Base-by-base conservation (phyloP, 2,888 invertebrate genomes). In the Micropterix aruncella region DNA sequence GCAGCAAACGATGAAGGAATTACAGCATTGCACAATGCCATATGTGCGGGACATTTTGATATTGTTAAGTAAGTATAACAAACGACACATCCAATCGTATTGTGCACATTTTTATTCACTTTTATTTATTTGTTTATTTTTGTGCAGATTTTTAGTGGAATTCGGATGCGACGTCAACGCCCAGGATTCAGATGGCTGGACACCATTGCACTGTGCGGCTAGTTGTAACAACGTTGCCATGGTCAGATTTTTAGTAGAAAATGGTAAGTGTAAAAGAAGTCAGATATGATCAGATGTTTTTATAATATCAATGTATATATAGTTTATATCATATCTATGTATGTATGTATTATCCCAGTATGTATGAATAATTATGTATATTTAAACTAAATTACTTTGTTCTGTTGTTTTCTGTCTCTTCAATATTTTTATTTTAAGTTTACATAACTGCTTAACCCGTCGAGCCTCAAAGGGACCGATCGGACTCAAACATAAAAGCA, bases 101-200 rank as follows among this genome's bases (percentile, higher is more conserved):
- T 15, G n/a, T 38, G 39, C n/a, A 38, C n/a, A 38, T 38, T 38
- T 38, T 38, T 5, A n/a, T n/a, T n/a, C 14, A 4, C 38, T 38
- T 38, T 38, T 38, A 14, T n/a, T n/a, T 41, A 41, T 38, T 15
- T 38, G 39, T 16, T 7, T 38, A 38, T 38, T 38, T 38, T 38
- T 5, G 57, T 59, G 3, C 56, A 78, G 78, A 62, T 94, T 95
- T 67, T 79, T 99, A 46, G 94, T 99, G 44, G 93, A 95, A 66
- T 85, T 91, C 59, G 96, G 97, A 44, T 97, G 97, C 64, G 97
- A 99, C 67, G 97, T 99, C 42, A 99, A 99, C 66, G 96, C 97
- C 14, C 96, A 95, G 59, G 99, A 97, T 61, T 92, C 91, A 46
- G 96, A 97, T 60, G 96, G 96, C 45, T 97, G 96, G 96, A 99